These are phyloP conservation scores for Cardiocondyla obscurior DNA, from an alignment of 1,140 invertebrate genomes.

Conservation along the genomic window DNA sequence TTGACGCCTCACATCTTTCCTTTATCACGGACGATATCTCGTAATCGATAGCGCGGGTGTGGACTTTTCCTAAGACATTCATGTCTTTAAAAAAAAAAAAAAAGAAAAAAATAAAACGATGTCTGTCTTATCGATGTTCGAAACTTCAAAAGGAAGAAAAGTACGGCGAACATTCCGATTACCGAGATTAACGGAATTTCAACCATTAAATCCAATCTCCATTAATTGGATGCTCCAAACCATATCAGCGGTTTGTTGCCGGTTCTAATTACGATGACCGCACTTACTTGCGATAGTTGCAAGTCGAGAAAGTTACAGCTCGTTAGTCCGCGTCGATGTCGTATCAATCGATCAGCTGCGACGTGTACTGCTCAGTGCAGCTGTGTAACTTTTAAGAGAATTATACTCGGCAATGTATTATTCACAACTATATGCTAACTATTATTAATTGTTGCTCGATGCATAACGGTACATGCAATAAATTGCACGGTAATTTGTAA, in stretches of 20 bases:
- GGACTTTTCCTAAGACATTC: neutral
- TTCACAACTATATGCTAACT: neutral
- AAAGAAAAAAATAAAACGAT: neutral
- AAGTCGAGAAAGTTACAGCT: neutral
- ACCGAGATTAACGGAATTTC: neutral
- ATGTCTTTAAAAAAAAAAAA: neutral
- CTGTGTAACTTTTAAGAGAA: neutral
- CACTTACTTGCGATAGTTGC: neutral
- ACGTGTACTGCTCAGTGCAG: neutral
- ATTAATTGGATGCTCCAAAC: neutral
- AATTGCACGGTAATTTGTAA: neutral
- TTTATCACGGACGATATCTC: neutral
- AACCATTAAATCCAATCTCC: neutral
- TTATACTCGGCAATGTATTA: neutral
- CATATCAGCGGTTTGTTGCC: neutral
- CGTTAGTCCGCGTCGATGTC: neutral
- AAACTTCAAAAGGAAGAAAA: neutral
- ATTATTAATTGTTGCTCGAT: neutral
- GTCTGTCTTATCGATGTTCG: neutral
- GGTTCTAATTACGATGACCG: neutral
- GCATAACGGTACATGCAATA: neutral
- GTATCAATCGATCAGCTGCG: neutral
- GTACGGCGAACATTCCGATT: neutral
- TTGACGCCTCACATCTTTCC: neutral
- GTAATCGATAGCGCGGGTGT: neutral